phyloP scores from a whole-genome alignment of 2,113 vertebrate genomes.

The Nanger granti region DNA sequence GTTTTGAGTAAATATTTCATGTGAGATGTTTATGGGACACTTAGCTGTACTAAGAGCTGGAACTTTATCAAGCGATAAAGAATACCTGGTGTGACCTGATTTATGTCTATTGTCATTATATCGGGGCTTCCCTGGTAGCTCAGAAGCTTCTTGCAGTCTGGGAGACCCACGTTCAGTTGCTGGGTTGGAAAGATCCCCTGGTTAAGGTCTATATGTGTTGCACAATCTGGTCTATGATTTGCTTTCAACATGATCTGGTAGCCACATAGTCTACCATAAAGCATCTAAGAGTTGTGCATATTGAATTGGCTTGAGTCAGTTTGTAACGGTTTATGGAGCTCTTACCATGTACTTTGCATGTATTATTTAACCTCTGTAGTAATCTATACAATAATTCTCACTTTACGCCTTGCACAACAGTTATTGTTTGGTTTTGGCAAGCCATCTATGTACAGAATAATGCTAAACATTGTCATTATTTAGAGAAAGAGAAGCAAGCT shows the following conservation, averaged over 20 bases:
- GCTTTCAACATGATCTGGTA: neutral
- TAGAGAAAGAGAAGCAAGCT: neutral
- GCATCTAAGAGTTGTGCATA: neutral
- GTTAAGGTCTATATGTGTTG: neutral
- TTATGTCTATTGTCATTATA: neutral
- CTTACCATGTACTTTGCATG: neutral
- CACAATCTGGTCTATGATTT: neutral
- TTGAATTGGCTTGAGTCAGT: neutral
- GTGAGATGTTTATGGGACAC: neutral
- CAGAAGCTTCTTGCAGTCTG: neutral
- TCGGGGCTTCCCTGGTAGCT: neutral
- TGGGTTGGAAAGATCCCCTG: neutral
- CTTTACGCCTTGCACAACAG: neutral
- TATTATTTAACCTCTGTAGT: neutral
- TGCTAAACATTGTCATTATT: slow-evolving; percentile 1
- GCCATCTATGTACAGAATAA: neutral
- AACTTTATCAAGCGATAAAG: neutral
- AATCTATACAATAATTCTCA: neutral
- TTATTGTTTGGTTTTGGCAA: neutral
- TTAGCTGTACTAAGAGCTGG: neutral
- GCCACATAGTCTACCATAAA: neutral
- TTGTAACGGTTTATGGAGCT: neutral
- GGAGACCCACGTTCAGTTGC: neutral
- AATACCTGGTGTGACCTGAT: neutral
- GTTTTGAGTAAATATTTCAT: neutral